Percentiles rank a stretch among this genome's conserved stretches.
These are phyloP conservation scores for Ovibos moschatus DNA, from an alignment of 2,113 vertebrate genomes.

Conservation along the genomic window DNA sequence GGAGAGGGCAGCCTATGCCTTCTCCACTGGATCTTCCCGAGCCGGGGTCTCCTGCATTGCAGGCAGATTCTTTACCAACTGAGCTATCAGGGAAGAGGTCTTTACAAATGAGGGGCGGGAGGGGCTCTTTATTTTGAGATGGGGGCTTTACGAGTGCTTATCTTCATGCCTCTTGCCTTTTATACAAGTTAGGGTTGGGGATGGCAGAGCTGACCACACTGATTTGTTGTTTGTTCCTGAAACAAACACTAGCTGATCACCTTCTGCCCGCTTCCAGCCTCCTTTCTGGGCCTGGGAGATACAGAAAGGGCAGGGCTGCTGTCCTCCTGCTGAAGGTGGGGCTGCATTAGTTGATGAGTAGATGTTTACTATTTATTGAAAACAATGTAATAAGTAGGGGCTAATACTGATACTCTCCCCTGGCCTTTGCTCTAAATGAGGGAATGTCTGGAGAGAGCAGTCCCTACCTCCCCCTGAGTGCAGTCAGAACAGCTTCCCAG, in stretches of 20 bases:
- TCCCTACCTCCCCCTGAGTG: background rate
- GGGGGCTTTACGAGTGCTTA: fast-evolving
- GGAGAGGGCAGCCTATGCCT: background rate
- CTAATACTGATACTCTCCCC: too few species aligned
- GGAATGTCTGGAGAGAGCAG: background rate
- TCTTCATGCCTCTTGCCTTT: background rate
- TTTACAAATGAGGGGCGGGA: background rate
- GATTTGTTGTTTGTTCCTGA: background rate
- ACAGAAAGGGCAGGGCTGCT: fast-evolving
- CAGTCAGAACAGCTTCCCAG: background rate
- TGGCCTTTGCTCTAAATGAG: background rate
- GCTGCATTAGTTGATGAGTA: background rate
- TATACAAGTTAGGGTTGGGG: too few species aligned
- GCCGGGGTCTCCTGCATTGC: background rate
- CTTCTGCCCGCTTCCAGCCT: fast-evolving
- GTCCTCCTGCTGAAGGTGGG: background rate
- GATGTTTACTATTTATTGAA: background rate
- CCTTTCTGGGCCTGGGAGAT: background rate
- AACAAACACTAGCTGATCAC: too few species aligned
- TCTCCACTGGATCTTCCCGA: background rate
- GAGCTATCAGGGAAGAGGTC: background rate
- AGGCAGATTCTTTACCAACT: background rate
- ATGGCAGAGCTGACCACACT: background rate
- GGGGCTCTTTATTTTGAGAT: background rate
- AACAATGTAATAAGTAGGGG: background rate